Percentiles rank a stretch among this genome's conserved stretches.
phyloP scores from a whole-genome alignment of 2,797 vertebrate species.

The Spinibarbus caldwelli region DNA sequence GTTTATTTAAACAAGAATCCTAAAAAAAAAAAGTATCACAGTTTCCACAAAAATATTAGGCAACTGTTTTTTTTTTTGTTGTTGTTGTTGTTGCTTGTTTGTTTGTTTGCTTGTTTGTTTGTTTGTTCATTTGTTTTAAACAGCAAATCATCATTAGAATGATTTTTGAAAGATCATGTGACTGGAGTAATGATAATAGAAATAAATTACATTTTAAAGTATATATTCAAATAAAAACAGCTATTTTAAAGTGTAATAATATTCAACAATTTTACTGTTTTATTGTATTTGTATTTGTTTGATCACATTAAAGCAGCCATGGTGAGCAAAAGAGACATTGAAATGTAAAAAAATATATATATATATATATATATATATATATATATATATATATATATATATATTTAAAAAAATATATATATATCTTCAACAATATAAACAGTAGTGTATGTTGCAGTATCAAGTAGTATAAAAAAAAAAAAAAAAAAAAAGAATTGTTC shows the following conservation, averaged over 20 bases:
- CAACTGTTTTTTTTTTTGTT: not conserved
- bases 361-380: no score
- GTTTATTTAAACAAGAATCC: not conserved
- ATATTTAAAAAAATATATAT: no score
- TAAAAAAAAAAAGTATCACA: not conserved
- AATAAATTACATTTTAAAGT: not conserved
- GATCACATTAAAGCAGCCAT: not conserved
- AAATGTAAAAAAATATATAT: not conserved
- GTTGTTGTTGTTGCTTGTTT: no score
- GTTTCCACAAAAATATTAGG: not conserved
- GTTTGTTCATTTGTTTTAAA: not conserved
- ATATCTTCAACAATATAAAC: not conserved
- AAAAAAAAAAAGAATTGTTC: not conserved
- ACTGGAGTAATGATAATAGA: not conserved
- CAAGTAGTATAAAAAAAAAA: not conserved
- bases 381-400: no score
- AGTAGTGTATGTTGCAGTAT: not conserved
- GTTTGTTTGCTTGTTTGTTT: no score
- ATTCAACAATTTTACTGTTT: not conserved
- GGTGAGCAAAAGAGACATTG: not conserved
- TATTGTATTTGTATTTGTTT: no score
- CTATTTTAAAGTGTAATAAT: not conserved
- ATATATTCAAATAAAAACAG: not conserved
- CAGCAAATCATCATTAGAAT: not conserved
- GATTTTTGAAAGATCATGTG: not conserved